A percentile compares a stretch with the other conserved stretches of the same genome.
These are phyloP conservation scores for Limnephilus marmoratus DNA, from an alignment of 2,888 invertebrate genomes.

Conservation along the genomic window DNA sequence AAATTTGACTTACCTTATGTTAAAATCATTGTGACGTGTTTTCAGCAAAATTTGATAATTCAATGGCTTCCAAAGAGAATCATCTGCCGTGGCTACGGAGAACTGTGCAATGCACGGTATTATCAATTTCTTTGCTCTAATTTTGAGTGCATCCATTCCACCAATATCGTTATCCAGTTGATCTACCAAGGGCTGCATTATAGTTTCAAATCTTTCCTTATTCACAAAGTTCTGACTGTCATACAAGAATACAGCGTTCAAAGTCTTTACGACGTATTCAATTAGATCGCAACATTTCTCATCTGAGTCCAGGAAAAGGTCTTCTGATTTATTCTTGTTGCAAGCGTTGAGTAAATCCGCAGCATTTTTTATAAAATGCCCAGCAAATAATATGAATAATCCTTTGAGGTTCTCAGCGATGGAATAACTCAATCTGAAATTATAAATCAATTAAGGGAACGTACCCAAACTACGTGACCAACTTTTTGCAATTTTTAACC, in stretches of 20 bases:
- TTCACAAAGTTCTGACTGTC: constrained; percentile 91
- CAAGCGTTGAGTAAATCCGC: constrained; percentile 84
- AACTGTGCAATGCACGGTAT: constrained; percentile 90
- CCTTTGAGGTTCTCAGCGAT: constrained; percentile 91
- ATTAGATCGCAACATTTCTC: constrained; percentile 81
- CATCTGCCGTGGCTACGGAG: constrained; percentile 89
- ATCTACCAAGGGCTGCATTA: constrained; percentile 93
- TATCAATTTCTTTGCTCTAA: constrained; percentile 79
- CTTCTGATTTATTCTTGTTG: constrained; percentile 79
- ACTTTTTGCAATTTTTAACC: too few species aligned
- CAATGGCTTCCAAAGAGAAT: constrained; percentile 92
- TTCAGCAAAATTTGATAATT: constrained; percentile 94
- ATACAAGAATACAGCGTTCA: constrained; percentile 87
- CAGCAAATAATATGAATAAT: constrained; percentile 93
- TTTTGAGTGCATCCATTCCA: constrained; percentile 79
- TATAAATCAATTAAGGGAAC: constrained; percentile 58
- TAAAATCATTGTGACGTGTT: constrained; percentile 85
- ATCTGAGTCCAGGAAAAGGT: constrained; percentile 76
- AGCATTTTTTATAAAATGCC: constrained; percentile 89
- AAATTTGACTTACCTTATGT: constrained; percentile 76
- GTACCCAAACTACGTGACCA: too few species aligned
- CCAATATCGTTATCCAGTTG: constrained; percentile 88
- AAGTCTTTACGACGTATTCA: constrained; percentile 84
- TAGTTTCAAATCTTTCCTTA: constrained; percentile 88
- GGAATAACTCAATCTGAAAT: constrained; percentile 82